phyloP scores from a whole-genome alignment of 2,888 invertebrate species.

The Drosophila picticornis region DNA sequence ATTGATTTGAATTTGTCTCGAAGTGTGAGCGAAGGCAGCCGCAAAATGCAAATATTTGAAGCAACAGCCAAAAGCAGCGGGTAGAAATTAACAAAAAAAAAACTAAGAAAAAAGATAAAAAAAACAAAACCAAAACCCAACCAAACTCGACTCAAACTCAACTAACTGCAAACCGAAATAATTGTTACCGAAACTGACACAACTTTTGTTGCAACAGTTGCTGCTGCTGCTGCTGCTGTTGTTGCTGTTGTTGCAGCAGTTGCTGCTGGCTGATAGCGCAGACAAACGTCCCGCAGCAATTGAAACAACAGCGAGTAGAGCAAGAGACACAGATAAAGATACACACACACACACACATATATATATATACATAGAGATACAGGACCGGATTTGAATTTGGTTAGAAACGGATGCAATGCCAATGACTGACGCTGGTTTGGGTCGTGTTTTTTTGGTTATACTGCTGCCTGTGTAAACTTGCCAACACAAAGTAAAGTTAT shows the following conservation, averaged over 20 bases:
- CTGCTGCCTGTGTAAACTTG: conserved; percentile 42
- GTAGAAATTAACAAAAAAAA: conserved; percentile 24
- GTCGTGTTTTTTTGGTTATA: conserved; percentile 6
- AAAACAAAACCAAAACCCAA: conserved; percentile 25
- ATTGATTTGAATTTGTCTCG: neutral
- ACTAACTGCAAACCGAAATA: conserved; percentile 70
- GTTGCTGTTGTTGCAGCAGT: conserved; percentile 30
- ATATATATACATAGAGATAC: conserved; percentile 1
- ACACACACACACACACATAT: neutral
- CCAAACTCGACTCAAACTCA: conserved; percentile 47
- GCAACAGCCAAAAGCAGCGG: conserved; percentile 43
- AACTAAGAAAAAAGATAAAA: neutral
- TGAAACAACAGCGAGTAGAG: conserved; percentile 45
- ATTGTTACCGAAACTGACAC: conserved; percentile 78
- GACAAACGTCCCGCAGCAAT: conserved; percentile 71
- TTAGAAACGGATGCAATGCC: conserved; percentile 46
- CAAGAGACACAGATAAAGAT: neutral
- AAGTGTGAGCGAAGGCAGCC: conserved; percentile 25
- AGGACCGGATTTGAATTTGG: conserved; percentile 46
- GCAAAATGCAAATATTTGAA: conserved; percentile 73
- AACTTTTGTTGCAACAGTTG: conserved; percentile 38
- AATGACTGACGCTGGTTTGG: conserved; percentile 13
- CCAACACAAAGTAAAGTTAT: conserved; percentile 75
- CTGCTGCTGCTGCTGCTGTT: conserved; percentile 5
- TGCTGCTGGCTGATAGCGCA: conserved; percentile 53